Conservation (phyloP, 2,113 vertebrate species). For the Atherinomorus stipes region DNA sequence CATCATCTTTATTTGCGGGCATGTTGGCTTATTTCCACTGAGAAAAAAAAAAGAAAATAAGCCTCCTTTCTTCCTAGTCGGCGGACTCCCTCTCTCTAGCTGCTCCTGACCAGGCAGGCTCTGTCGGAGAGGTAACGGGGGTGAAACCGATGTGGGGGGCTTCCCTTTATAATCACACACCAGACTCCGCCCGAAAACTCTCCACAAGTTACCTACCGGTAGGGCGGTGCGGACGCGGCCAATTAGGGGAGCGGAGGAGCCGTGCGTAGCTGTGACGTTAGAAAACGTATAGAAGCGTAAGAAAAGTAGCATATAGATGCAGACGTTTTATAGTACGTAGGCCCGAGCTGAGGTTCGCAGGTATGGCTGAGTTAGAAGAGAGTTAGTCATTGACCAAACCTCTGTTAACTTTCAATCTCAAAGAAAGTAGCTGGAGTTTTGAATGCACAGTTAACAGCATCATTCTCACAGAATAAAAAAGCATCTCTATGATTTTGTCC, state of each 20-base stretch:
- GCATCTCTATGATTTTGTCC: too few relatives aligned
- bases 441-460: too few relatives aligned
- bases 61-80: neutral
- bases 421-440: too few relatives aligned
- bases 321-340: too few relatives aligned
- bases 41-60: too few relatives aligned
- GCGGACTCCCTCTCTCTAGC: slow-evolving; percentile 40
- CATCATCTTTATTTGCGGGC: slow-evolving; percentile 86
- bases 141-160: slow-evolving; percentile 24
- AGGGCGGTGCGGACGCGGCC: slow-evolving; percentile 52
- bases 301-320: too few relatives aligned
- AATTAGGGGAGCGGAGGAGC: slow-evolving; percentile 53
- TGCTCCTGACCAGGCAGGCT: neutral
- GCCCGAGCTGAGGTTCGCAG: neutral
- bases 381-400: too few relatives aligned
- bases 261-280: slow-evolving; percentile 58
- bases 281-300: slow-evolving; percentile 19
- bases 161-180: slow-evolving; percentile 75
- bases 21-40: slow-evolving; percentile 45
- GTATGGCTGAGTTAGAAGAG: neutral
- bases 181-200: slow-evolving; percentile 72
- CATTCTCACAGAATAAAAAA: too few relatives aligned
- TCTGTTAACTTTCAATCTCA: too few relatives aligned
- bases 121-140: slow-evolving; percentile 68
- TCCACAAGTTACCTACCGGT: slow-evolving; percentile 49